These are phyloP conservation scores for Pogonus chalceus DNA, from an alignment of 1,140 invertebrate genomes.

Conservation along the genomic window DNA sequence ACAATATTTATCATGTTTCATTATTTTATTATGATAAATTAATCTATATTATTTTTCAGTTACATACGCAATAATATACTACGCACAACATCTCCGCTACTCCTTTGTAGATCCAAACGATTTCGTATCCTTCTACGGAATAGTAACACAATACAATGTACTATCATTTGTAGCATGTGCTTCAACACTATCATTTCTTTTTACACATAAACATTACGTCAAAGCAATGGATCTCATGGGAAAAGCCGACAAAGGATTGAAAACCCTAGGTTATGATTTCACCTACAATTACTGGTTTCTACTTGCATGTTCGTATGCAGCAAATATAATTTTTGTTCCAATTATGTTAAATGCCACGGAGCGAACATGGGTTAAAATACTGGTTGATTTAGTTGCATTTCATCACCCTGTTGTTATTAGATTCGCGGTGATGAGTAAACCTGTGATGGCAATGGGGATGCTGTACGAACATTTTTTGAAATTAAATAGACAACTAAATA, in stretches of 20 bases:
- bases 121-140: too few relatives aligned
- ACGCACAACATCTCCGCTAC: too few relatives aligned
- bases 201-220: background rate
- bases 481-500: background rate
- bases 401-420: background rate
- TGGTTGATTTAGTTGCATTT: background rate
- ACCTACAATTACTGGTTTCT: background rate
- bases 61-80: too few relatives aligned
- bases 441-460: background rate
- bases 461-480: background rate
- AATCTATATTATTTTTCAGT: too few relatives aligned
- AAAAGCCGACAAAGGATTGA: background rate
- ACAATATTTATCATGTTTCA: too few relatives aligned
- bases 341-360: too few relatives aligned
- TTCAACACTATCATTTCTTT: too few relatives aligned
- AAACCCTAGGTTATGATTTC: background rate
- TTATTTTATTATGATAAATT: too few relatives aligned
- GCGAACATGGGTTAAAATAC: background rate
- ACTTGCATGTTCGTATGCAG: background rate
- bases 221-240: background rate
- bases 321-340: background rate
- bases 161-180: too few relatives aligned
- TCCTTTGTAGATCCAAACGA: too few relatives aligned
- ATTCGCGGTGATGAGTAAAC: background rate
- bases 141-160: too few relatives aligned